Base-by-base conservation (phyloP, 2,797 vertebrate genomes). In the Myotis findleyi region DNA sequence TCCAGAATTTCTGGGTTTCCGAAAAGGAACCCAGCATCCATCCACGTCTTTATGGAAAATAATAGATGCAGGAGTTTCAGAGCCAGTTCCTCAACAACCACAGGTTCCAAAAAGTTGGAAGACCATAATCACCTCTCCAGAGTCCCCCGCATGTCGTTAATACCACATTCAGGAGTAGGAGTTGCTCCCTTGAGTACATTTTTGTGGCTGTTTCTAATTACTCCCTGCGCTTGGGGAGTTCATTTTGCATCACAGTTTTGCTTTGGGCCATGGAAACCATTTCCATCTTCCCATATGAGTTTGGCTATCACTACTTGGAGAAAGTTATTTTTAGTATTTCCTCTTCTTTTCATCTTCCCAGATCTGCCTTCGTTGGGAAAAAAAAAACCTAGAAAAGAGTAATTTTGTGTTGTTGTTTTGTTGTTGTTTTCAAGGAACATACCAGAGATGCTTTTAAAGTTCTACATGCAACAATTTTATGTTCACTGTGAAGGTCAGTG, bases 311-410 rank as follows among this genome's bases (percentile, higher is more conserved):
- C 84, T 98, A 97, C 97, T 79, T 97, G 83, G 73, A 75, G 23
- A 68, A 95, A 83, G 27, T 38, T 98, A 98, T 98, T 98, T 98
- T 98, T 97, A 97, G 97, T 53, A 77, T 1, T 33, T 96, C 96
- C 71, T 91, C 55, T 94, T 69, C 36, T 94, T 93, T 96, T 93
- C 49, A 51, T 94, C 82, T 87, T 94, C 69, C 71, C 91, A 93
- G 25, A 93, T 86, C 73, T 96, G 97, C 88, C 97, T 96, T 97
- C 96, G 95, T 98, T 97, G 95, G 86, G 92, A 57, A 1, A 1
- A 76, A 76, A 75, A 76, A 23, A 77, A 77, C 85, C 71, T 94
- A 85, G 69, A 38, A 93, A 7, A 96, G 36, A 76, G 23, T 3
- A 76, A 25, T 90, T 87, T 76, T 10, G 2, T 0, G 16, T 17